Base-by-base conservation (phyloP, 2,113 vertebrate genomes). In the Pluvialis apricaria region DNA sequence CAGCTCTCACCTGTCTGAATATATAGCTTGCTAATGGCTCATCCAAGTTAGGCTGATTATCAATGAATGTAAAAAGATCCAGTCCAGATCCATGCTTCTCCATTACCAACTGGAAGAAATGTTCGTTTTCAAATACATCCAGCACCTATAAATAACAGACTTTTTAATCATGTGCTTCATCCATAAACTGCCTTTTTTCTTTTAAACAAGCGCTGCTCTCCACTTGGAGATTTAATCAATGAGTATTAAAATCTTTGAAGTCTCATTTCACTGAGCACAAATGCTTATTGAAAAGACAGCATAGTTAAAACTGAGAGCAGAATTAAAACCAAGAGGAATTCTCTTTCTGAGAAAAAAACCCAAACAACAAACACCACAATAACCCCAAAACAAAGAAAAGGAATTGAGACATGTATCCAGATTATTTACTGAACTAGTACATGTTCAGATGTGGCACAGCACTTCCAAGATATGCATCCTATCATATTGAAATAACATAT, bases 51-150 rank as follows among this genome's bases (percentile, higher is more conserved):
- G 99, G 99, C 55, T 99, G 99, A 88, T 94, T 97, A 86, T 99
- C 99, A 11, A 99, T 99, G 92, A 99, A 99, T 6, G 99, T 98
- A 49, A 99, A 99, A 79, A 99, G 98, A 97, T 99, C 99, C 86
- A 99, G 92, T 45, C 99, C 99, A 7, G 98, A 98, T 51, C 99
- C 99, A 5, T 99, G 99, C 91, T 99, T 99, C 97, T 99, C 99
- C 99, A 99, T 99, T 85, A 99, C 99, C 91, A 99, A 98, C 82
- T 99, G 99, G 95, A 99, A 99, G 96, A 99, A 99, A 17, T 52
- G 95, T 32, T 98, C 98, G 86, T 99, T 99, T 96, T 99, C 99
- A 97, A 99, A 99, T 22, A 99, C 98, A 87, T 99, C 98, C 92
- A 99, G 81, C 44, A 99, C 98, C 99, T 99, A 65, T 16, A 84